These are phyloP conservation scores for Phoenicopterus ruber DNA, from an alignment of 2,113 vertebrate species.

Conservation along the genomic window DNA sequence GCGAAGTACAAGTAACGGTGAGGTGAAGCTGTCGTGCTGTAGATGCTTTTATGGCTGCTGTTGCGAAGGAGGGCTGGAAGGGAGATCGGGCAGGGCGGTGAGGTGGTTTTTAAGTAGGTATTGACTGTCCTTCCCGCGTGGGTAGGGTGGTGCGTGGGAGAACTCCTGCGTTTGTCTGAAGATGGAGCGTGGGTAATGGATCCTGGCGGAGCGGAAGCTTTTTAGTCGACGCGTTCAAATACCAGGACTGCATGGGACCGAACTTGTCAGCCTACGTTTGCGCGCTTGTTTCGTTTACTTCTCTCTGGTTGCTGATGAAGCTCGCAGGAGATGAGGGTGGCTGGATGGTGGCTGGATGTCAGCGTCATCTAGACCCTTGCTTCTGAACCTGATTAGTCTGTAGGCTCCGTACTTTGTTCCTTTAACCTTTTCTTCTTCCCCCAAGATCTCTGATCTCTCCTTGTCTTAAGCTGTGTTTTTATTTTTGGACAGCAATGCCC, in stretches of 20 bases:
- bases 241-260: no score
- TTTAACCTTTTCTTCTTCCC: background rate
- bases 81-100: background rate
- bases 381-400: background rate
- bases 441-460: background rate
- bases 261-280: background rate
- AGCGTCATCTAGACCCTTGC: background rate
- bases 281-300: accelerated
- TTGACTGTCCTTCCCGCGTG: no score
- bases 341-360: background rate
- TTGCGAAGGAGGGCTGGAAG: background rate
- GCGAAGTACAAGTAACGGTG: accelerated
- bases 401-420: background rate
- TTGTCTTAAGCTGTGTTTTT: background rate
- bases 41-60: background rate
- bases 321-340: background rate
- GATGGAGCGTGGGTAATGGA: no score
- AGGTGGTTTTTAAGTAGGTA: background rate
- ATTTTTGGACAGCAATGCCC: background rate
- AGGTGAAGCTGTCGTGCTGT: background rate
- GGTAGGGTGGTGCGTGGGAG: background rate
- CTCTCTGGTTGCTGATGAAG: background rate
- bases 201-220: background rate
- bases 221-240: accelerated
- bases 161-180: background rate